Conservation (phyloP, 1,140 invertebrate species). For the Eueides isabella region DNA sequence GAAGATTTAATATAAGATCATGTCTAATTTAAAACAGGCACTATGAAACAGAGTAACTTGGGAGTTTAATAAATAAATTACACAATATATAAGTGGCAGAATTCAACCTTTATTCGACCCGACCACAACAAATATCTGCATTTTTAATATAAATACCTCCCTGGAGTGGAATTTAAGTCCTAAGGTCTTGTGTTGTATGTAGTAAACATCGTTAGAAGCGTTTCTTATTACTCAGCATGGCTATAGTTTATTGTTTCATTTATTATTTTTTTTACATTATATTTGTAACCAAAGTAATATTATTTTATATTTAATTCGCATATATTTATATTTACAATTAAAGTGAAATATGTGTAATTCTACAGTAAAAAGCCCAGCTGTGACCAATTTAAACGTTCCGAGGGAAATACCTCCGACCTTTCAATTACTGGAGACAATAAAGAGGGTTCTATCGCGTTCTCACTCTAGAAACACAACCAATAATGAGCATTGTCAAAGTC, state of each 20-base stretch:
- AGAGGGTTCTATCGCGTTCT: conserved; percentile 60
- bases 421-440: conserved; percentile 76
- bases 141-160: conserved; percentile 12
- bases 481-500: background rate
- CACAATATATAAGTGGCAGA: background rate
- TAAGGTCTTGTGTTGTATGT: background rate
- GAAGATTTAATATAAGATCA: background rate
- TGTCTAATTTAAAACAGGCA: background rate
- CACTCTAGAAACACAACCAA: conserved; percentile 23
- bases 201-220: background rate
- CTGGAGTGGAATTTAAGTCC: background rate
- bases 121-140: conserved; percentile 1
- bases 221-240: background rate
- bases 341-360: conserved; percentile 47
- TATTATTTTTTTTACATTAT: background rate
- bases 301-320: background rate
- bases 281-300: background rate
- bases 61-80: background rate
- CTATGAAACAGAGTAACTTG: background rate
- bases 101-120: background rate
- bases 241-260: background rate
- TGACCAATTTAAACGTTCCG: conserved; percentile 62
- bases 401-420: conserved; percentile 67
- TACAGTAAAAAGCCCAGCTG: conserved; percentile 58
- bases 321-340: background rate